Evolutionary conservation across 2,888 invertebrate species (phyloP), one percentile per base, ranked within the genome.

Genomic region (Zele albiditarsus): DNA sequence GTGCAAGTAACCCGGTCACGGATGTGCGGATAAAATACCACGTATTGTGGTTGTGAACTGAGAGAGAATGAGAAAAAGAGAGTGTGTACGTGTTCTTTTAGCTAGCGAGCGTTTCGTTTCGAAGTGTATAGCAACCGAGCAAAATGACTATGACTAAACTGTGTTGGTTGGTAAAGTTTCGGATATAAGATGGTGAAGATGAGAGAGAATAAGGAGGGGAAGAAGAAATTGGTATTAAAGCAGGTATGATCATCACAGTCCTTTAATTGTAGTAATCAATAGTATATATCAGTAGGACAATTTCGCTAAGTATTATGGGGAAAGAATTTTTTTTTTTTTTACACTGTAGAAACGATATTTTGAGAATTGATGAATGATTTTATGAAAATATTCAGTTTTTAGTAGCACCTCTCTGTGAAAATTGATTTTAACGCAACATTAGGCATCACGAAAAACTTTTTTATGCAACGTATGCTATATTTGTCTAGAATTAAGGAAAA

Each of bases 81-180:
- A 53, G 20, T 20, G 53, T 53, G 53, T 53, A 53, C 53, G 53
- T 53, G 53, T 53, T 53, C 53, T 53, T 20, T 53, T 53, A 53
- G 53, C 23, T n/a, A 10, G n/a, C n/a, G 20, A 20, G 8, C 8
- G n/a, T 53, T 53, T 16, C 42, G 14, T 42, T 42, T 46, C n/a
- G n/a, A n/a, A 46, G 46, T 46, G 46, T 46, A 46, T 46, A n/a
- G 5, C 4, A 53, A 20, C n/a, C 20, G 20, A 20, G 20, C 20
- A 53, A 53, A 53, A 53, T 53, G 20, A 53, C 20, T 4, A 20
- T 53, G 20, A 53, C 23, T 53, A 20, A 53, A 53, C 53, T 53
- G 20, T 53, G 53, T 53, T n/a, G 20, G 53, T 53, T 53, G 20
- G 4, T 53, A 20, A 53, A 53, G 53, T 53, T 53, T n/a, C 4